Evolutionary conservation across 2,888 invertebrate genomes (phyloP).

Genomic region (Chrysopilus asiliformis): DNA sequence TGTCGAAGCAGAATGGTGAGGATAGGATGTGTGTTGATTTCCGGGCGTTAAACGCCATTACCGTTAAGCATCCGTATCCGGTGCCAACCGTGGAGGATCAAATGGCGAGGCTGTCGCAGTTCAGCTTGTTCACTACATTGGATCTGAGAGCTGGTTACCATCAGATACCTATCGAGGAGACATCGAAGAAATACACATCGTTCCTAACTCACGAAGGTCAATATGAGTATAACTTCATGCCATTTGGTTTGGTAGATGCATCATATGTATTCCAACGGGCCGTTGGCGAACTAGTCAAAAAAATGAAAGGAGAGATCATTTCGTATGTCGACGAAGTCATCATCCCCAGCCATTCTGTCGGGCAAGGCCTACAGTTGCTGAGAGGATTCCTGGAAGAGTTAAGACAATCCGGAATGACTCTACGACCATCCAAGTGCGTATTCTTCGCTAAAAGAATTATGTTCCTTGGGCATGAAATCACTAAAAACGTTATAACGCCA

Average conservation of each 20-base stretch:
- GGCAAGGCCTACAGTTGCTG: constrained; percentile 16
- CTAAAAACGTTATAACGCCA: constrained; percentile 18
- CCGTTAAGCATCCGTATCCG: constrained; percentile 24
- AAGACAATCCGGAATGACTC: constrained; percentile 10
- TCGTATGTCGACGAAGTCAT: no score
- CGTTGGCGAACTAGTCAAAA: neutral
- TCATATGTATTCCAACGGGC: constrained; percentile 25
- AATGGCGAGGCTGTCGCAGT: constrained; percentile 21
- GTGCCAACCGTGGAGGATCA: constrained; percentile 29
- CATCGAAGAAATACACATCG: constrained; percentile 23
- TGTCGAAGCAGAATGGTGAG: constrained; percentile 18
- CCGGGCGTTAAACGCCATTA: constrained; percentile 21
- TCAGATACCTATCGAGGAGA: constrained; percentile 24
- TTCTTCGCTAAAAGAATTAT: constrained; percentile 17
- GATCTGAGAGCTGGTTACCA: constrained; percentile 24
- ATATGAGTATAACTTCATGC: constrained; percentile 29
- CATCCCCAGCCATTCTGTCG: constrained; percentile 14
- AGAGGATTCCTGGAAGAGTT: constrained; percentile 15
- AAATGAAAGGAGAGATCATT: constrained; percentile 19
- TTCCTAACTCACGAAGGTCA: no score
- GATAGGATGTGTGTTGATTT: no score
- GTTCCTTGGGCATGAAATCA: constrained; percentile 20
- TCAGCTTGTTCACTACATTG: constrained; percentile 20
- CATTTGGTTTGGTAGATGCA: constrained; percentile 29
- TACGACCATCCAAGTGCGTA: constrained; percentile 16